Percentiles rank a stretch among this genome's conserved stretches.
These are phyloP conservation scores for Rhopalosiphum nymphaeae DNA, from an alignment of 2,888 invertebrate genomes.

Conservation along the genomic window DNA sequence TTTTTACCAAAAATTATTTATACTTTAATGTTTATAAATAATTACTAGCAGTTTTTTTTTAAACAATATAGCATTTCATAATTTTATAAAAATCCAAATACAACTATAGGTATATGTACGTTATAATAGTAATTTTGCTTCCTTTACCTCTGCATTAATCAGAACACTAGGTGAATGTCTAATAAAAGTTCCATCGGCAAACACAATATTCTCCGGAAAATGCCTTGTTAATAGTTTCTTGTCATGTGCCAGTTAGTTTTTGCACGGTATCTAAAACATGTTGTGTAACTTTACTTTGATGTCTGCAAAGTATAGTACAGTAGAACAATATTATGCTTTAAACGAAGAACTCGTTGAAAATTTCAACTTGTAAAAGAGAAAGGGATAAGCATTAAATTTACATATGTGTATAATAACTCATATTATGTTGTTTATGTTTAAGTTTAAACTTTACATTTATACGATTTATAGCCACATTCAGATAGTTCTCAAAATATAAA, in stretches of 20 bases:
- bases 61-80: neutral
- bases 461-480: neutral
- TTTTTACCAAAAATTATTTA: neutral
- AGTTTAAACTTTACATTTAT: neutral
- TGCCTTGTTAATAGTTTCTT: slow-evolving; percentile 54
- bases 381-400: neutral
- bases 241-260: slow-evolving; percentile 44
- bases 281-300: slow-evolving; percentile 49
- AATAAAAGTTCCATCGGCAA: slow-evolving; percentile 34
- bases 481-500: neutral
- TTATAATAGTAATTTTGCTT: neutral
- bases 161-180: neutral
- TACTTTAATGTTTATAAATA: neutral
- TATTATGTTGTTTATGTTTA: slow-evolving; percentile 14
- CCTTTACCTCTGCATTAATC: neutral
- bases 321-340: slow-evolving; percentile 24
- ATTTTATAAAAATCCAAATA: neutral
- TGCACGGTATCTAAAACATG: slow-evolving; percentile 40
- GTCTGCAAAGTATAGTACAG: neutral
- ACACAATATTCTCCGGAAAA: slow-evolving; percentile 22
- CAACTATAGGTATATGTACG: neutral
- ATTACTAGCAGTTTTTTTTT: neutral
- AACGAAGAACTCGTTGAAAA: neutral
- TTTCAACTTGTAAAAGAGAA: neutral
- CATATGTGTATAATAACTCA: neutral